Evolutionary conservation across 2,113 vertebrate genomes (phyloP).

Genomic region (Takifugu bimaculatus): DNA sequence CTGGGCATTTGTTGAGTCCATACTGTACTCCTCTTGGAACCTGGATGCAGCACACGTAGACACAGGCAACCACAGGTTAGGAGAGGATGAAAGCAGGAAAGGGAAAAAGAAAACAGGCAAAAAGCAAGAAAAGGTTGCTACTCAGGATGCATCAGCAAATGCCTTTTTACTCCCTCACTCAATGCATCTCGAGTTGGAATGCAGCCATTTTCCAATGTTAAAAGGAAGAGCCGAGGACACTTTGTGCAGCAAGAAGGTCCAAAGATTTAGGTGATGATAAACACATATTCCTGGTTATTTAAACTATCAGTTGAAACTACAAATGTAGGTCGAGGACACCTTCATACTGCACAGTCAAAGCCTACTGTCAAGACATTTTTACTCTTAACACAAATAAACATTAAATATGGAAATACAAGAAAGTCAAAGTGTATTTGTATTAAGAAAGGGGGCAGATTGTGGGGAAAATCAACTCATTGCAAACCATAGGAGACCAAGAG

Average conservation of each 20-base stretch:
- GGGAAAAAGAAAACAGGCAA: slow-evolving; percentile 4
- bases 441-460: not conserved
- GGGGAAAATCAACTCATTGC: slow-evolving; percentile 30
- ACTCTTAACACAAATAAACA: not conserved
- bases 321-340: not conserved
- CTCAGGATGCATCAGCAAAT: slow-evolving; percentile 11
- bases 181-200: slow-evolving; percentile 16
- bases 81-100: slow-evolving; percentile 16
- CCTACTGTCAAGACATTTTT: not conserved
- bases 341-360: not conserved
- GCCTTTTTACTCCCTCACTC: slow-evolving; percentile 10
- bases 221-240: not conserved
- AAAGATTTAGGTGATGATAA: not conserved
- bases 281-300: not conserved
- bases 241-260: slow-evolving; percentile 14
- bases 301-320: not conserved
- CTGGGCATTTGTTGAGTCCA: slow-evolving; percentile 89
- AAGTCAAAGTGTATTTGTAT: not conserved
- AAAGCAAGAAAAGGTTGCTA: slow-evolving; percentile 18
- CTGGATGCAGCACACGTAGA: slow-evolving; percentile 69
- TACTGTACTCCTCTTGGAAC: slow-evolving; percentile 88
- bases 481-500: slow-evolving; percentile 53
- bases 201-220: not conserved
- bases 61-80: slow-evolving; percentile 65
- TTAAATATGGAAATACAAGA: not conserved